Evolutionary conservation across 2,113 vertebrate genomes (phyloP), one percentile per base, ranked within the genome.

Genomic region (Cebidichthys violaceus): DNA sequence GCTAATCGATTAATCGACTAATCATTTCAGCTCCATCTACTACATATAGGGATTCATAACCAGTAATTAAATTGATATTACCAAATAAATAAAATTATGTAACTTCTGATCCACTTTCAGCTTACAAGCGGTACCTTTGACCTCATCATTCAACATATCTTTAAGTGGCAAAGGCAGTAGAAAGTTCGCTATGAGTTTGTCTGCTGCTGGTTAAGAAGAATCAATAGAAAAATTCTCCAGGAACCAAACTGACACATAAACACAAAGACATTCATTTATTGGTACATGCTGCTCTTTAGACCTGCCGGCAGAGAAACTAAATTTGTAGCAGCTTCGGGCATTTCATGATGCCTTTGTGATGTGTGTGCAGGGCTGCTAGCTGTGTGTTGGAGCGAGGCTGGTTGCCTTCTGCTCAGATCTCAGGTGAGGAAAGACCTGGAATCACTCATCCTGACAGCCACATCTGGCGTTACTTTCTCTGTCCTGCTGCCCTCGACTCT

Each of bases 381-480:
- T 78, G 83, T 69, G 77, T 68, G 43, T 81, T 65, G 15, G 37
- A 59, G 79, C 60, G 52, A 70, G 65, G 70, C 88, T 86, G 74
- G 60, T 83, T 6, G 80, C 76, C 79, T 82, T 84, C 77, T 75
- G 90, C 79, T 91, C 87, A 87, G 91, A 81, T 88, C 88, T 90
- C 88, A 93, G 92, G 89, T 89, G 92, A 92, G 89, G 87, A 89
- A 92, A 90, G 50, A 86, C 90, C 90, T 94, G 92, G 86, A 92
- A 94, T 93, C 90, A 91, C 90, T 95, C 90, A 92, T 87, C 66
- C 84, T 89, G 87, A 89, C 92, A 89, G 77, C 87, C 86, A 94
- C 94, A 95, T 94, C 91, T 94, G 93, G 92, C 89, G 87, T 90
- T 92, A 82, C 88, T 94, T 93, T 91, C 81, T 88, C 77, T 83